Evolutionary conservation across 2,113 vertebrate genomes (phyloP).

Genomic region (Phrynosoma platyrhinos): DNA sequence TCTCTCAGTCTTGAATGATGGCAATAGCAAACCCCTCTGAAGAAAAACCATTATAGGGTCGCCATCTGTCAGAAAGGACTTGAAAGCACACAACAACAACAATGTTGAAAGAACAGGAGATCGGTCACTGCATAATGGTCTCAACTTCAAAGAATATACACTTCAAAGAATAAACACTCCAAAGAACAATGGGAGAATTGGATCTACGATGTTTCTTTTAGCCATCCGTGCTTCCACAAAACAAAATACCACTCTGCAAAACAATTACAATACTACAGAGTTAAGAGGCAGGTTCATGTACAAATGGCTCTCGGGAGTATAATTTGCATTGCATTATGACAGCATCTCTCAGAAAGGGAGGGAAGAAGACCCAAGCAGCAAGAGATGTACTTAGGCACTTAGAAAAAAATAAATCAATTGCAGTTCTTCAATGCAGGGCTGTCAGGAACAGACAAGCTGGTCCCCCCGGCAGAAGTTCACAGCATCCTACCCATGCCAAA

Average conservation of each 20-base stretch:
- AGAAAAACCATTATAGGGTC: no score
- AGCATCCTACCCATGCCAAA: neutral
- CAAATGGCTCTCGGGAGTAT: neutral
- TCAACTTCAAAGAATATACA: no score
- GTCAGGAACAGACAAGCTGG: conserved; percentile 22
- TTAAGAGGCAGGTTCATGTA: neutral
- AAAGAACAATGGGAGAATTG: neutral
- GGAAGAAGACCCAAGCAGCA: conserved; percentile 3
- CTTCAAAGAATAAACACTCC: neutral
- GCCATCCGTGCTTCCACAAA: neutral
- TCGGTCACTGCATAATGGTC: neutral
- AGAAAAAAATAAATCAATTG: neutral
- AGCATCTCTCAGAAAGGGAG: neutral
- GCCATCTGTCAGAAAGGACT: no score
- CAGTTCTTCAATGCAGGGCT: neutral
- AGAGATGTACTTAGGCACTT: neutral
- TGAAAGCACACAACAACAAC: no score
- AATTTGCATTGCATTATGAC: neutral
- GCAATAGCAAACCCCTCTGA: no score
- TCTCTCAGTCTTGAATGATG: no score
- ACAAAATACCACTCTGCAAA: neutral
- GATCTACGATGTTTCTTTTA: neutral
- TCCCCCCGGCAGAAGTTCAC: neutral
- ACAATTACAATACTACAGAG: neutral
- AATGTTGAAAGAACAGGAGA: neutral